Evolutionary conservation across 2,113 vertebrate genomes (phyloP), one percentile per base, ranked within the genome.

Genomic region (Antigone vipio): DNA sequence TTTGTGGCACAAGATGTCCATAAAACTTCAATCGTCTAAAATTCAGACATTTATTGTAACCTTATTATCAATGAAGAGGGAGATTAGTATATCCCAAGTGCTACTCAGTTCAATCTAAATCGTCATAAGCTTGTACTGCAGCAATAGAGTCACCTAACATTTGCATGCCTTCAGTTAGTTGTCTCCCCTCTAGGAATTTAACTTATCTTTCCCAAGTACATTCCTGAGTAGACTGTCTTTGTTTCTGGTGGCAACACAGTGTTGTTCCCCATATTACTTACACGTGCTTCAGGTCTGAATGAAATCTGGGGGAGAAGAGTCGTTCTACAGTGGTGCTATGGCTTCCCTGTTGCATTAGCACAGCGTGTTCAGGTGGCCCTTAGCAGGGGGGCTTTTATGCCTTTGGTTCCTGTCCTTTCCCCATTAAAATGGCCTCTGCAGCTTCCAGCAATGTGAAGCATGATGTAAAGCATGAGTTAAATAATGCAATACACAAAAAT

Each of bases 331-430:
- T 2, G 15, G 52, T 83, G n/a, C 40, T 58, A 30, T 35, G 8
- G 6, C 23, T 83, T 75, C 8, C 38, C 11, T 55, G 15, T 49
- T 66, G 47, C n/a, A 45, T 55, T 69, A 69, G 29, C n/a, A 24
- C 0, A 3, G 5, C 1, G 0, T 9, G 3, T 32, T 32, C 58
- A 47, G 8, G 14, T 45, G 38, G 11, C 19, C 19, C 8, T 44
- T 58, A 35, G 52, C 24, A 72, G 94, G 79, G 38, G 18, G 32
- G 6, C 2, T 58, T 85, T 88, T 62, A 32, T 49, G 21, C 15
- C 11, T 77, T 62, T 86, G 16, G 11, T 50, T 72, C 17, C 52
- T 86, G 6, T 55, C 17, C 58, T 50, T 76, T 72, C 5, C 23
- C 22, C n/a, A 20, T 68, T 76, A 19, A 83, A 83, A 76, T 4